Base-by-base conservation (phyloP, 2,113 vertebrate species). In the Neogobius melanostomus region DNA sequence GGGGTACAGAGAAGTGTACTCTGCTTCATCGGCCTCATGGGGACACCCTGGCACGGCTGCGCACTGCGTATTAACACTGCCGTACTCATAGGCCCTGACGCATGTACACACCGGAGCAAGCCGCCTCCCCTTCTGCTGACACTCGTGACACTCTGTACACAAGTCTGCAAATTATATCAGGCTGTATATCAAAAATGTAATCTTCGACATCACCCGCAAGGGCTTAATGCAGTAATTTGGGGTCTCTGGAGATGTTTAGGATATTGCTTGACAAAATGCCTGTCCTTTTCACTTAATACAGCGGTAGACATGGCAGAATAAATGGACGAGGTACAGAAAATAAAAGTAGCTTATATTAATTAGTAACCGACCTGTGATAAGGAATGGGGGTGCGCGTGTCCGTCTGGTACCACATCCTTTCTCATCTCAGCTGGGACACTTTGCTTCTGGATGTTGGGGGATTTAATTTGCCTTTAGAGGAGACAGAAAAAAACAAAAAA, bases 401-500 rank as follows among this genome's bases (percentile, higher is more conserved):
- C 94, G 77, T 97, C 95, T 0, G 81, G 89, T 82, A 94, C 83
- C 54, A 86, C 93, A 63, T 98, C 95, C 87, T 94, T 95, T 91
- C 95, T 96, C 83, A 95, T 94, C 86, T 98, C 95, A 77, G 92
- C 48, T 10, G 95, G 92, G 65, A 95, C 92, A 63, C 90, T 94
- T 87, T 96, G 95, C 88, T 96, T 97, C 87, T 87, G 90, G 79
- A 96, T 89, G 83, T 94, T 95, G 68, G 95, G 93, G 85, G 94
- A 94, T 76, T 95, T 98, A 87, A 95, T 93, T 79, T 97, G 94
- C 91, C 97, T 99, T 88, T 9, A 85, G 75, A 56, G 53, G 53
- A 56, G 17, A 80, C 2, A 76, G 28, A 79, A 57, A 61, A 21
- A 21, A 21, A 21, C 21, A 21, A 21, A 21, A 71, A 82, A 36